Base-by-base conservation (phyloP, 1,140 invertebrate genomes). In the Gonioctena quinquepunctata region DNA sequence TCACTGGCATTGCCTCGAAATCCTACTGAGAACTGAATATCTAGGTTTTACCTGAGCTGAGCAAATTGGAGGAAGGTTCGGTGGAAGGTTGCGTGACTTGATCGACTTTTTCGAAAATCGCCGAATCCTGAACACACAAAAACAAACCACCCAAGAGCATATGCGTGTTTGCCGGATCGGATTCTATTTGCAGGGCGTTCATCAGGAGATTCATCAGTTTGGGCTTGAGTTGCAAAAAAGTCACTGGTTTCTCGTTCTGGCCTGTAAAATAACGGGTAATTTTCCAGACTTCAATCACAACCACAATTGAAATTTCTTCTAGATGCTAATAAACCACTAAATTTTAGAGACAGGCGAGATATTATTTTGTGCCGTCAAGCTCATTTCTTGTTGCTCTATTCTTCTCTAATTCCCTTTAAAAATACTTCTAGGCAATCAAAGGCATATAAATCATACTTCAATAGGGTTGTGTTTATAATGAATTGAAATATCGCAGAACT, bases 91-190 rank as follows among this genome's bases (percentile, higher is more conserved):
- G 87, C 11, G 86, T 85, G 7, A 89, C 83, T 76, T 89, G 88
- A 48, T 94, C 91, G 3, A 88, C 86, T 79, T 90, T 90, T 83
- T 95, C 94, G 76, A 88, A 90, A 48, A 89, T 86, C 0, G 93
- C 91, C n/a, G 93, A 89, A 81, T 95, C 94, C 84, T 94, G 91
- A 2, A 96, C 92, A 71, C 90, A 89, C 27, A 94, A 82, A 74
- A 95, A 85, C 49, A 96, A 83, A 26, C 93, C 93, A 27, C 90
- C 94, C 42, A 97, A 84, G 19, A 96, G 84, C 91, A 97, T 94
- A 77, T 97, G 95, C 3, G 94, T 94, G 82, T 97, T 97, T 66
- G 90, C 87, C 1, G 94, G 88, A 86, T 97, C 95, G 1, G 89
- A 89, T 85, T 97, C 95, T 26, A 93, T 91, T 86, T 94, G 90